Conservation (phyloP, 2,797 vertebrate genomes). For the Phalanger gymnotis region DNA sequence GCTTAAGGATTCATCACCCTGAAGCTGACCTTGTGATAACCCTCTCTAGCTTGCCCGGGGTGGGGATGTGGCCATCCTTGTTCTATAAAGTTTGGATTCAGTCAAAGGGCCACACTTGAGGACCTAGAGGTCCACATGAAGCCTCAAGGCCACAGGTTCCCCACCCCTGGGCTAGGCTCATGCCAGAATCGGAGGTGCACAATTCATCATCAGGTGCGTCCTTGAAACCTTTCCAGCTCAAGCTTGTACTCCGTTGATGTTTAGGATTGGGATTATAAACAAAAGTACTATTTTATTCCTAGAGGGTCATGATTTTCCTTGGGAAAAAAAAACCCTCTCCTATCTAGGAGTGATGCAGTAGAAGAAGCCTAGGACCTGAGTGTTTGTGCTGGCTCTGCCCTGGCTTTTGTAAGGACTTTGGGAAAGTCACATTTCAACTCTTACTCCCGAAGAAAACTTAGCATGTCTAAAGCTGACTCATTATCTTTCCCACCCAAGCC, state of each 20-base stretch:
- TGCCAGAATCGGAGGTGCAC: background rate
- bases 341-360: background rate
- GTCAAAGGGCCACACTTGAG: too few species aligned
- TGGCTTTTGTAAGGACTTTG: background rate
- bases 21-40: background rate
- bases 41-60: background rate
- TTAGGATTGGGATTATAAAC: background rate
- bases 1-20: background rate
- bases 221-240: background rate
- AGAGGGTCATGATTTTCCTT: background rate
- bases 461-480: background rate
- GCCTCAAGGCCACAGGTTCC: too few species aligned
- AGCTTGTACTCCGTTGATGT: background rate
- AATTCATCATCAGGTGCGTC: background rate
- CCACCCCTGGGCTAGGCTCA: background rate
- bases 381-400: background rate
- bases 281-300: background rate
- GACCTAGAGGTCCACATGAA: too few species aligned
- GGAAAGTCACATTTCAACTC: background rate
- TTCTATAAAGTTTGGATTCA: too few species aligned
- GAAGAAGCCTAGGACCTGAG: background rate
- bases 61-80: too few species aligned
- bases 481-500: background rate
- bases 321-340: background rate
- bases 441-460: background rate